Percentiles rank a stretch among this genome's conserved stretches.
phyloP scores from a whole-genome alignment of 2,113 vertebrate species.

The Colius striatus region DNA sequence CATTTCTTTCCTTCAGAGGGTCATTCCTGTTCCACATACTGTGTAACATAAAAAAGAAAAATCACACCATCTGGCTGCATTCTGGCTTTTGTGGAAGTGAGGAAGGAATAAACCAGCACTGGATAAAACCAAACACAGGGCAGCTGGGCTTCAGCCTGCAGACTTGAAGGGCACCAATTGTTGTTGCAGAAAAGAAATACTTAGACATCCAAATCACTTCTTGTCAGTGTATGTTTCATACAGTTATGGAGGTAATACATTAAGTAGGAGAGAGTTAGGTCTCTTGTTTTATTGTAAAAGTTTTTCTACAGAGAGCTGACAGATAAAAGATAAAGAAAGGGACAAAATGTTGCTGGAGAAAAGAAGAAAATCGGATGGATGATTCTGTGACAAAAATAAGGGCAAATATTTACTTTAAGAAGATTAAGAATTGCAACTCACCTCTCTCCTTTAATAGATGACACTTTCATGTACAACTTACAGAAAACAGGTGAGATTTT shows the following conservation, averaged over 20 bases:
- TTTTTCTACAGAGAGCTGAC: neutral
- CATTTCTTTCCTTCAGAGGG: neutral
- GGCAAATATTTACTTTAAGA: neutral
- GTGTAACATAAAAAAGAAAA: neutral
- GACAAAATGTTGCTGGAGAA: neutral
- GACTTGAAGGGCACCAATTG: neutral
- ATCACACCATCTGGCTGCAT: neutral
- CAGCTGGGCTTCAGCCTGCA: neutral
- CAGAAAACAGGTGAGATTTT: neutral
- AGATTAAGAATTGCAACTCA: neutral
- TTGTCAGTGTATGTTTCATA: neutral
- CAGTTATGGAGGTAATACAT: neutral
- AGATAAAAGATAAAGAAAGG: neutral
- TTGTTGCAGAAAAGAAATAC: neutral
- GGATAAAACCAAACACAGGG: neutral
- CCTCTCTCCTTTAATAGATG: neutral
- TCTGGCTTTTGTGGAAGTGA: neutral
- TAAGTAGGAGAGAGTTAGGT: neutral
- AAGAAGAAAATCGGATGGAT: neutral
- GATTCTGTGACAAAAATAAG: neutral
- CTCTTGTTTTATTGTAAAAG: neutral
- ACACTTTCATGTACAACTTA: neutral
- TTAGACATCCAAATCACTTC: neutral
- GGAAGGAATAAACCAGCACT: neutral
- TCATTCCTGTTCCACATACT: neutral